A percentile compares a stretch with the other conserved stretches of the same genome.
These are phyloP conservation scores for Raja brachyura DNA, from an alignment of 2,113 vertebrate genomes.

Conservation along the genomic window DNA sequence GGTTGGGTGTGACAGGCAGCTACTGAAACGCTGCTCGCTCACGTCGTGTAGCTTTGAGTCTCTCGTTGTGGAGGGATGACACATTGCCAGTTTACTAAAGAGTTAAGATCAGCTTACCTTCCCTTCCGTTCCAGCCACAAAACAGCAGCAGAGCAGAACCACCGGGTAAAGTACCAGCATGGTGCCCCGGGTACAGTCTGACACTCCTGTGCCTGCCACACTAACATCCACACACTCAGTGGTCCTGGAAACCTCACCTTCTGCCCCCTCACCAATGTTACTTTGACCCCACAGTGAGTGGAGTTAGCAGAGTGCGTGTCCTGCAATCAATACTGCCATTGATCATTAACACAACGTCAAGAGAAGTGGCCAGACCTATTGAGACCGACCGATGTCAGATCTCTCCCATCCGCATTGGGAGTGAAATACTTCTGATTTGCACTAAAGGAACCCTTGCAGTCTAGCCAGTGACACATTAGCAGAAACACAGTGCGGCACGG, in stretches of 20 bases:
- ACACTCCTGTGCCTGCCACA: not conserved
- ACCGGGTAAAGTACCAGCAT: not conserved
- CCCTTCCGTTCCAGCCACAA: not conserved
- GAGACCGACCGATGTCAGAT: not conserved
- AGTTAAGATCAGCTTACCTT: not conserved
- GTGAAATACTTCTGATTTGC: conserved; percentile 4
- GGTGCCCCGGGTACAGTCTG: not conserved
- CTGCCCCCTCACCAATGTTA: too few relatives aligned
- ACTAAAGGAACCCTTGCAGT: not conserved
- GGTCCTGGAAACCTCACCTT: not conserved
- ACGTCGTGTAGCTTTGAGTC: not conserved
- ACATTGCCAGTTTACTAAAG: not conserved
- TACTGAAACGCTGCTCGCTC: too few relatives aligned
- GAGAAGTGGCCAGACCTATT: not conserved
- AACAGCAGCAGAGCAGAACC: not conserved
- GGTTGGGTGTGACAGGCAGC: too few relatives aligned
- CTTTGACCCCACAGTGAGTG: not conserved
- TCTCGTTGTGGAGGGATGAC: too few relatives aligned
- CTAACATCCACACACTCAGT: not conserved
- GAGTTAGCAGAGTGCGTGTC: not conserved
- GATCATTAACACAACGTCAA: not conserved
- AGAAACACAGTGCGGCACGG: too few relatives aligned
- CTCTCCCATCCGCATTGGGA: not conserved
- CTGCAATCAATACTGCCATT: not conserved
- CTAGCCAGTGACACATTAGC: not conserved